Conservation (phyloP, 2,113 vertebrate species). For the Onychorhynchus coronatus region DNA sequence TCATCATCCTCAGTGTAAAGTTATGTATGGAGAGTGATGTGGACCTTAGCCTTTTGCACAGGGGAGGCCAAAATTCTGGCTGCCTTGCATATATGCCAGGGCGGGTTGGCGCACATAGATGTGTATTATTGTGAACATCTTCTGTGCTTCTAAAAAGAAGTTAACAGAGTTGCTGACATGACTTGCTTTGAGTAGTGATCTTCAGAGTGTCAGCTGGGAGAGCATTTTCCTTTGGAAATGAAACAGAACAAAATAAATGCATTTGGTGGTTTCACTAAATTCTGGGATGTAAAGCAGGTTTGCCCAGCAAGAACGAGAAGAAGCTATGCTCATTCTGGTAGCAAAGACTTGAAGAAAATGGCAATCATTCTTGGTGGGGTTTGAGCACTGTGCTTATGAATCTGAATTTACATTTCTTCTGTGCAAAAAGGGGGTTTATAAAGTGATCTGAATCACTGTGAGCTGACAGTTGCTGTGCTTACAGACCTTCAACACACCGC, state of each 20-base stretch:
- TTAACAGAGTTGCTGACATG: neutral
- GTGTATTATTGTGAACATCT: neutral
- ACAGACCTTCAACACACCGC: slow-evolving; percentile 14
- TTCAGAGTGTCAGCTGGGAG: neutral
- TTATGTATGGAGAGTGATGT: neutral
- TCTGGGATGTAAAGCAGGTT: slow-evolving; percentile 41
- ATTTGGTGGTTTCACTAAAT: slow-evolving; percentile 29
- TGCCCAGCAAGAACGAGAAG: neutral
- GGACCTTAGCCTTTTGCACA: neutral
- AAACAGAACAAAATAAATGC: slow-evolving; percentile 19
- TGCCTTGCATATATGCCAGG: neutral
- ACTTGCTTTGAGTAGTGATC: neutral
- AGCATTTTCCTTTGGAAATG: slow-evolving; percentile 10
- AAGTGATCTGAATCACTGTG: slow-evolving; percentile 30
- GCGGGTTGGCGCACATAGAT: neutral
- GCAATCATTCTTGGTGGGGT: neutral
- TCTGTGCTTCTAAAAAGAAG: neutral
- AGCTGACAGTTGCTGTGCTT: slow-evolving; percentile 22
- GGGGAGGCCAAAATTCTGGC: neutral
- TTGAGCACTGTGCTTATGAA: neutral
- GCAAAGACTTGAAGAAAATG: slow-evolving; percentile 11
- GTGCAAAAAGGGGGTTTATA: neutral
- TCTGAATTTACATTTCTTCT: slow-evolving; percentile 33
- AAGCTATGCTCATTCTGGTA: slow-evolving; percentile 18
- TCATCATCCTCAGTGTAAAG: neutral